Percentiles rank a stretch among this genome's conserved stretches.
These are phyloP conservation scores for Agrochola macilenta DNA, from an alignment of 2,888 invertebrate species.

Conservation along the genomic window DNA sequence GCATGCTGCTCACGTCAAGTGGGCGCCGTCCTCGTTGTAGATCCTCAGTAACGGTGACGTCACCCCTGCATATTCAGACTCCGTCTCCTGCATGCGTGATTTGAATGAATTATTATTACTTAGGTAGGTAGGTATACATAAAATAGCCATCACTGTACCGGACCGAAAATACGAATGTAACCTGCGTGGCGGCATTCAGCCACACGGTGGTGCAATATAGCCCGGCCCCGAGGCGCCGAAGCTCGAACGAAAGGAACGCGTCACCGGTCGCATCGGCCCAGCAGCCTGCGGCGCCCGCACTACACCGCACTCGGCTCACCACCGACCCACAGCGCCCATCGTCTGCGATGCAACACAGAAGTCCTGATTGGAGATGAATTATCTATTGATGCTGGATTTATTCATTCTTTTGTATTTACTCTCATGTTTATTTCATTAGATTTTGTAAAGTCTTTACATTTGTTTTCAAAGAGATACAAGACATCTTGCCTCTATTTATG, in stretches of 20 bases:
- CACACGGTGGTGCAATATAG: constrained; percentile 79
- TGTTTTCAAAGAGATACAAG: no score
- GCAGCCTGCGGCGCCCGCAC: constrained; percentile 76
- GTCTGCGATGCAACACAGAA: constrained; percentile 54
- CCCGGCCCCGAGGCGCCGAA: constrained; percentile 73
- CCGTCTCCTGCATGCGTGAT: constrained; percentile 73
- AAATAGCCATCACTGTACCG: background rate
- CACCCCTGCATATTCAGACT: constrained; percentile 82
- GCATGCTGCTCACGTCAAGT: constrained; percentile 79
- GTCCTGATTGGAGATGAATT: constrained; percentile 35
- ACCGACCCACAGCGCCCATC: constrained; percentile 64
- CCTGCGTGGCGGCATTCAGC: constrained; percentile 82
- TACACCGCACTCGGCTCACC: constrained; percentile 74
- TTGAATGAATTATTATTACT: background rate
- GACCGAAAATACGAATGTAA: constrained; percentile 38
- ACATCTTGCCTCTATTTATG: no score
- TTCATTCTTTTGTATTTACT: background rate
- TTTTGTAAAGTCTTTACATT: background rate
- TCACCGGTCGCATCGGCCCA: constrained; percentile 71
- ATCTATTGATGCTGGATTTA: constrained; percentile 8
- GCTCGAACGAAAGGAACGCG: constrained; percentile 78
- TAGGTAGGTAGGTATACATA: background rate
- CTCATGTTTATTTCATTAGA: background rate
- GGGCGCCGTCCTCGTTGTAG: constrained; percentile 79
- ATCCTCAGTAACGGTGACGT: constrained; percentile 77